Conservation (phyloP, 1,140 invertebrate genomes). For the Pseudomyrmex pallidus region DNA sequence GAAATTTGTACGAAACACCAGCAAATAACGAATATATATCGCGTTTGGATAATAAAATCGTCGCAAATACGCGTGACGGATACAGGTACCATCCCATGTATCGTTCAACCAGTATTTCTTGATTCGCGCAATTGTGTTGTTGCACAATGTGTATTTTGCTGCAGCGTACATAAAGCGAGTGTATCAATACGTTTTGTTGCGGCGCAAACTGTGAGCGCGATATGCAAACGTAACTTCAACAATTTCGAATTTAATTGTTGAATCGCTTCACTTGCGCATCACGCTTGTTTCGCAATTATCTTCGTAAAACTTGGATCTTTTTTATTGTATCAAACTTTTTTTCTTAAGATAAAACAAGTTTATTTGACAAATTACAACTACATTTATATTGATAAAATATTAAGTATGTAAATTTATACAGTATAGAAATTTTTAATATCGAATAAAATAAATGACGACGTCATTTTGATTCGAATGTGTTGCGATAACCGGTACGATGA, state of each 20-base stretch:
- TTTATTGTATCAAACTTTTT: too few species aligned
- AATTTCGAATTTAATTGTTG: background rate
- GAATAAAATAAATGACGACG: too few species aligned
- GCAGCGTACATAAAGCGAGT: background rate
- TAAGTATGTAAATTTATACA: background rate
- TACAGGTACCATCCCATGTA: background rate
- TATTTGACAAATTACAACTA: background rate
- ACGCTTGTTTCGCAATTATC: background rate
- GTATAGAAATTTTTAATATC: background rate
- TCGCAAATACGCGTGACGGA: slow-evolving; percentile 3
- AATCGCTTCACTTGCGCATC: background rate
- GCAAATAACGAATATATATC: background rate
- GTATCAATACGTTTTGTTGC: background rate
- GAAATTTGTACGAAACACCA: background rate
- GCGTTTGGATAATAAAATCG: background rate
- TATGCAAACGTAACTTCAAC: background rate
- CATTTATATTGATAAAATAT: background rate
- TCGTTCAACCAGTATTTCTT: background rate
- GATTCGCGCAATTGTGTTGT: slow-evolving; percentile 30
- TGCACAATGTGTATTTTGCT: slow-evolving; percentile 20
- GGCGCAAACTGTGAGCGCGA: background rate
- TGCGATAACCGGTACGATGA: background rate
- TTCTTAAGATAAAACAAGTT: too few species aligned
- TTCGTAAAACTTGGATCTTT: background rate
- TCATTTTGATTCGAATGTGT: background rate